Evolutionary conservation across 2,888 invertebrate species (phyloP).

Genomic region (Boloria selene): DNA sequence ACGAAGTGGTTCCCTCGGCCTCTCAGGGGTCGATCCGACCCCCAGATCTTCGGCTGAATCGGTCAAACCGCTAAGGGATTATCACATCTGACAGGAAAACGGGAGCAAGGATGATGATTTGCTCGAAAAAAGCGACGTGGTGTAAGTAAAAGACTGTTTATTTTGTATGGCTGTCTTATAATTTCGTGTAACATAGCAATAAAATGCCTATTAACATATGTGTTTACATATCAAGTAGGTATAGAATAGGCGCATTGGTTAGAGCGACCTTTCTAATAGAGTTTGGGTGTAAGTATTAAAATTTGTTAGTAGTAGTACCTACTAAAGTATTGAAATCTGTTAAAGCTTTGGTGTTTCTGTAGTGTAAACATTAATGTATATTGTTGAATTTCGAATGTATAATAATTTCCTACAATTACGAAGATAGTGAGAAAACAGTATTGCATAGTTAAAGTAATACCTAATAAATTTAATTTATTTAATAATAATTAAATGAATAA

Average conservation of each 20-base stretch:
- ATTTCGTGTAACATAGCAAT: constrained; percentile 21
- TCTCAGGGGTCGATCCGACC: constrained; percentile 85
- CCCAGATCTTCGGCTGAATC: constrained; percentile 86
- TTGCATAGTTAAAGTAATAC: too few species aligned
- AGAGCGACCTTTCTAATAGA: constrained; percentile 5
- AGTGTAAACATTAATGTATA: too few species aligned
- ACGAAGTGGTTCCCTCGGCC: constrained; percentile 86
- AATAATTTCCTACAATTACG: too few species aligned
- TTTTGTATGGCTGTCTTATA: constrained; percentile 16
- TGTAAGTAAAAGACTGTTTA: constrained; percentile 47
- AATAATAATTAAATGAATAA: too few species aligned
- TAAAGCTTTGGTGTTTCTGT: too few species aligned
- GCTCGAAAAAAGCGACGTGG: constrained; percentile 74
- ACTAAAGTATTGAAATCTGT: too few species aligned
- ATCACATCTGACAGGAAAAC: constrained; percentile 80
- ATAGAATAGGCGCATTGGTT: constrained; percentile 15
- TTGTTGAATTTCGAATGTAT: too few species aligned
- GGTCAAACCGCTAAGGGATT: constrained; percentile 84
- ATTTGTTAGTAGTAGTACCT: too few species aligned
- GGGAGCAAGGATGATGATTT: constrained; percentile 69
- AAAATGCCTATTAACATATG: constrained; percentile 26
- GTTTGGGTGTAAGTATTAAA: too few species aligned
- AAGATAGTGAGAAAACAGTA: too few species aligned
- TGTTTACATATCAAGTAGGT: constrained; percentile 34
- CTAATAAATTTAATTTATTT: too few species aligned